phyloP scores from a whole-genome alignment of 2,888 invertebrate species.

The Apotomis capreana region DNA sequence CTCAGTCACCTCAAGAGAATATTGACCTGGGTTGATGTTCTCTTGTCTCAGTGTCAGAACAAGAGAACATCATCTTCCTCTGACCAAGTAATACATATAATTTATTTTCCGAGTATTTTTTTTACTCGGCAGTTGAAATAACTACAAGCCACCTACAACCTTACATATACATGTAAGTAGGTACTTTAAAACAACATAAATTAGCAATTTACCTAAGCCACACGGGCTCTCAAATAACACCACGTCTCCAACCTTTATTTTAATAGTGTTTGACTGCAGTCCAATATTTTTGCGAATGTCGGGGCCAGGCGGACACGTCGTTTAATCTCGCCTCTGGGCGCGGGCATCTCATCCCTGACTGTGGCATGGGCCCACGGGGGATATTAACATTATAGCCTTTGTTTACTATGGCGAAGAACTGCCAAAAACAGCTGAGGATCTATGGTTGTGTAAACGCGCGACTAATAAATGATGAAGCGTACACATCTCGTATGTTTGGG shows the following conservation, averaged over 20 bases:
- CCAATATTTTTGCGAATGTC: conserved; percentile 66
- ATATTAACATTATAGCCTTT: conserved; percentile 35
- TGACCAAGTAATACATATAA: no score
- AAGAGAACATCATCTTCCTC: no score
- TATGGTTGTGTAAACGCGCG: not conserved
- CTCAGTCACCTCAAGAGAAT: no score
- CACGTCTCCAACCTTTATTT: conserved; percentile 55
- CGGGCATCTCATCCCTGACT: conserved; percentile 54
- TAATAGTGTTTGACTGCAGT: conserved; percentile 61
- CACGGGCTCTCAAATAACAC: conserved; percentile 27
- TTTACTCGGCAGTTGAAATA: no score
- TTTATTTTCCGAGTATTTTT: no score
- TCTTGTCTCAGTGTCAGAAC: no score
- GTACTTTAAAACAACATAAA: not conserved
- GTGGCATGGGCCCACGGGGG: conserved; percentile 21
- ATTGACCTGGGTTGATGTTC: no score
- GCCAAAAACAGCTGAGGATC: conserved; percentile 1
- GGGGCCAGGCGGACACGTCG: conserved; percentile 57
- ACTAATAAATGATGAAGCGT: no score
- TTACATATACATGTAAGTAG: no score
- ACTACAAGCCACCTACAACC: no score
- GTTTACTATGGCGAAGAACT: conserved; percentile 20
- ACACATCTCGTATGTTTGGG: no score
- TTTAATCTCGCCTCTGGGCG: conserved; percentile 65
- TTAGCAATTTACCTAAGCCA: not conserved